These are phyloP conservation scores for Caloenas nicobarica DNA, from an alignment of 2,113 vertebrate genomes.

Conservation along the genomic window DNA sequence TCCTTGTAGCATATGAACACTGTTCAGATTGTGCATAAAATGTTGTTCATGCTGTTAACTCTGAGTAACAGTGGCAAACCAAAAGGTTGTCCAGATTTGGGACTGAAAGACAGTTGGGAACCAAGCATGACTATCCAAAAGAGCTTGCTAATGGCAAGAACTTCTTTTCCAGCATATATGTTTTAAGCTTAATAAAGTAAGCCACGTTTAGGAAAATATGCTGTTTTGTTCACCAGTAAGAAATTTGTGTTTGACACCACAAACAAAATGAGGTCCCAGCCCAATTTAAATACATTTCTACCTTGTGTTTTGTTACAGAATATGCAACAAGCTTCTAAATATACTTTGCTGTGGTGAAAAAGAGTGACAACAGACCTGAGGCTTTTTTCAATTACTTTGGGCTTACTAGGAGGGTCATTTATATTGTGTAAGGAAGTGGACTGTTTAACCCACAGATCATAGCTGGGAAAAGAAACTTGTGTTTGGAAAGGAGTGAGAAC, in stretches of 20 bases:
- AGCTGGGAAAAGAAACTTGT: not conserved
- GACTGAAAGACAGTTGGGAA: not conserved
- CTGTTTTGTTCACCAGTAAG: not conserved
- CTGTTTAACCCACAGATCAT: not conserved
- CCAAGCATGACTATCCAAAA: not conserved
- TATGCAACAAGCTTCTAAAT: not conserved
- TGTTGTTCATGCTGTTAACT: not conserved
- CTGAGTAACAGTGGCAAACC: not conserved
- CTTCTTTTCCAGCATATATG: not conserved
- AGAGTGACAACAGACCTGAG: not conserved
- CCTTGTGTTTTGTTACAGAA: not conserved
- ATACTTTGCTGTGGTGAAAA: not conserved
- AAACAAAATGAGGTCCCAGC: not conserved
- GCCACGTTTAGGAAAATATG: accelerated
- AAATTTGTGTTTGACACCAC: not conserved
- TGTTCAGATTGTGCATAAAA: not conserved
- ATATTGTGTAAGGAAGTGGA: accelerated
- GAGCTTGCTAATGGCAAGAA: not conserved
- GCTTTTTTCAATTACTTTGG: not conserved
- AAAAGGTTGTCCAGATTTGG: not conserved
- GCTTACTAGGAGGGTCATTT: not conserved
- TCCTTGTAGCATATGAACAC: not conserved
- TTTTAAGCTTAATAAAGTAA: not conserved
- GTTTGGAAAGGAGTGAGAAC: not conserved
- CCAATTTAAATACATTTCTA: too few relatives aligned